A percentile compares a stretch with the other conserved stretches of the same genome.
Evolutionary conservation across 2,888 invertebrate species (phyloP).

Genomic region (Lasioglossum marginatum): DNA sequence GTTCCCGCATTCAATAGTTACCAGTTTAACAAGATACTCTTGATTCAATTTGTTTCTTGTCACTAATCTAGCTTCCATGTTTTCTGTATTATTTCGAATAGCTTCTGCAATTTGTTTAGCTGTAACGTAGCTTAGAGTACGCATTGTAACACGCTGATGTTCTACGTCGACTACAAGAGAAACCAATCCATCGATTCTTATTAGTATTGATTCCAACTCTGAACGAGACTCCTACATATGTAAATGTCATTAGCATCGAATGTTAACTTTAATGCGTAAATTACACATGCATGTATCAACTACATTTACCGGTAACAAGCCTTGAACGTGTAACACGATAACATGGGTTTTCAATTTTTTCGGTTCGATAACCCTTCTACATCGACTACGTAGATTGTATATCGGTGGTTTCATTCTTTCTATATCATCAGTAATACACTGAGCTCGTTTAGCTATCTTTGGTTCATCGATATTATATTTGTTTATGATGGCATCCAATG

Average conservation of each 20-base stretch:
- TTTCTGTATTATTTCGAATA: conserved; percentile 80
- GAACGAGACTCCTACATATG: conserved; percentile 81
- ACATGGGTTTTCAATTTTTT: conserved; percentile 82
- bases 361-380: conserved; percentile 82
- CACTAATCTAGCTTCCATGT: conserved; percentile 83
- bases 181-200: conserved; percentile 83
- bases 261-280: conserved; percentile 5
- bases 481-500: conserved; percentile 80
- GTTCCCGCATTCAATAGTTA: conserved; percentile 54
- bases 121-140: conserved; percentile 82
- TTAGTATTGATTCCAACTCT: conserved; percentile 82
- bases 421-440: conserved; percentile 80
- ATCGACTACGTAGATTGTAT: conserved; percentile 82
- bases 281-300: conserved; percentile 2
- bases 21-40: conserved; percentile 83
- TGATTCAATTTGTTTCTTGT: conserved; percentile 84
- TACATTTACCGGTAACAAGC: conserved; percentile 79
- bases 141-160: conserved; percentile 84
- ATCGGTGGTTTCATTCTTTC: conserved; percentile 84
- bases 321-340: conserved; percentile 81
- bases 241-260: conserved; percentile 11
- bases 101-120: conserved; percentile 83
- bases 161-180: conserved; percentile 84
- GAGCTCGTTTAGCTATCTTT: conserved; percentile 79
- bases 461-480: conserved; percentile 79